phyloP scores from a whole-genome alignment of 2,797 vertebrate species.

The Periophthalmus magnuspinnatus region DNA sequence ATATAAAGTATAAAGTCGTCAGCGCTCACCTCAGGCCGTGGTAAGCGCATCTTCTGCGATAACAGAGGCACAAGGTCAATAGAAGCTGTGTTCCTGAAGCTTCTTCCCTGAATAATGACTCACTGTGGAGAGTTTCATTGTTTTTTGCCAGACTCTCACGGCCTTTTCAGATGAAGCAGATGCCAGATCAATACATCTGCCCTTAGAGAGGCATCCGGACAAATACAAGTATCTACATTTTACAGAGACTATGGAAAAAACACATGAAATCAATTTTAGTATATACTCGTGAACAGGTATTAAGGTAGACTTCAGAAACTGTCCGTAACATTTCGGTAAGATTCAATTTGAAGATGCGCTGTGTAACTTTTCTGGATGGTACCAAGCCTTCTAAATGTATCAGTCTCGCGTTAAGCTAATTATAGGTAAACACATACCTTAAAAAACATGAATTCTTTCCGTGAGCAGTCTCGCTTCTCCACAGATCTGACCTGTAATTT shows the following conservation, averaged over 20 bases:
- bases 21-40: background rate
- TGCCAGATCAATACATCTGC: background rate
- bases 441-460: too few relatives aligned
- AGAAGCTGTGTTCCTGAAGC: background rate
- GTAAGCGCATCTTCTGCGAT: background rate
- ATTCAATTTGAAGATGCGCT: too few relatives aligned
- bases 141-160: background rate
- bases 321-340: too few relatives aligned
- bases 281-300: background rate
- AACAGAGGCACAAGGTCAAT: constrained; percentile 9
- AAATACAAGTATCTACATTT: background rate
- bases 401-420: too few relatives aligned
- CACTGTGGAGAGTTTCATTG: constrained; percentile 4
- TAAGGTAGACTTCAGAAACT: background rate
- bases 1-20: background rate
- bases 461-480: too few relatives aligned
- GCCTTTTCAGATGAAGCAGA: background rate
- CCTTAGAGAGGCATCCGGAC: constrained; percentile 1
- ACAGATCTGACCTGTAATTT: too few relatives aligned
- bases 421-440: too few relatives aligned
- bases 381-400: too few relatives aligned
- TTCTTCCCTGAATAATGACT: constrained; percentile 10
- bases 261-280: background rate
- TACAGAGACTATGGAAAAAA: background rate
- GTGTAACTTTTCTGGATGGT: too few relatives aligned